These are phyloP conservation scores for Macrobrachium nipponense DNA, from an alignment of 1,140 invertebrate species.

Conservation along the genomic window DNA sequence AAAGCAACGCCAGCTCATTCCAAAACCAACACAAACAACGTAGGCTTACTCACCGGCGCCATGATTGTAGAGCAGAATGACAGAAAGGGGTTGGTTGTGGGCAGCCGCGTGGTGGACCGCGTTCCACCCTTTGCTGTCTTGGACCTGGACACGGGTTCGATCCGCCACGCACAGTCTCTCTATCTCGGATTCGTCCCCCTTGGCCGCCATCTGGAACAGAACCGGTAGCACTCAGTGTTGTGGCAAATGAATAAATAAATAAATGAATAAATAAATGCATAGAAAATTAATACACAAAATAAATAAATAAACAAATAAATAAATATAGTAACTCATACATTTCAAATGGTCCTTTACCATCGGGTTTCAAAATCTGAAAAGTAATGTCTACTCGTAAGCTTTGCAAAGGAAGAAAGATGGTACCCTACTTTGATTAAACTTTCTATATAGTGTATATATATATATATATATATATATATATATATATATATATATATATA, in stretches of 20 bases:
- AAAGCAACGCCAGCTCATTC: neutral
- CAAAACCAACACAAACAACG: neutral
- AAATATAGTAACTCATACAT: too few species aligned
- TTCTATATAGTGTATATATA: neutral
- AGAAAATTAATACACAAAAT: too few species aligned
- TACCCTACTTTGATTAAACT: too few species aligned
- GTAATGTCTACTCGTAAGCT: too few species aligned
- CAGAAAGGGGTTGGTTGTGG: conserved; percentile 79
- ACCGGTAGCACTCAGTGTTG: neutral
- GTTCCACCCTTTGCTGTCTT: conserved; percentile 79
- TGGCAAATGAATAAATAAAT: too few species aligned
- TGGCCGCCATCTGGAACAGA: conserved; percentile 79
- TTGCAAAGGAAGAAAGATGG: too few species aligned
- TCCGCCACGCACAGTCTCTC: conserved; percentile 78
- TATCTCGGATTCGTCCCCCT: conserved; percentile 84
- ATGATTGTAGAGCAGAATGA: conserved; percentile 80
- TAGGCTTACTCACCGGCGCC: conserved; percentile 74
- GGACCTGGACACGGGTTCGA: conserved; percentile 75
- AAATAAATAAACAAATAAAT: too few species aligned
- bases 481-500: conserved; percentile 2
- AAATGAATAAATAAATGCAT: too few species aligned
- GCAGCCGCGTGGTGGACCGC: conserved; percentile 83
- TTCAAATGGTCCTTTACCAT: too few species aligned
- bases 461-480: conserved; percentile 6
- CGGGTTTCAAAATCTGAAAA: too few species aligned